These are phyloP conservation scores for Pitangus sulphuratus DNA, from an alignment of 2,797 vertebrate genomes.

Conservation along the genomic window DNA sequence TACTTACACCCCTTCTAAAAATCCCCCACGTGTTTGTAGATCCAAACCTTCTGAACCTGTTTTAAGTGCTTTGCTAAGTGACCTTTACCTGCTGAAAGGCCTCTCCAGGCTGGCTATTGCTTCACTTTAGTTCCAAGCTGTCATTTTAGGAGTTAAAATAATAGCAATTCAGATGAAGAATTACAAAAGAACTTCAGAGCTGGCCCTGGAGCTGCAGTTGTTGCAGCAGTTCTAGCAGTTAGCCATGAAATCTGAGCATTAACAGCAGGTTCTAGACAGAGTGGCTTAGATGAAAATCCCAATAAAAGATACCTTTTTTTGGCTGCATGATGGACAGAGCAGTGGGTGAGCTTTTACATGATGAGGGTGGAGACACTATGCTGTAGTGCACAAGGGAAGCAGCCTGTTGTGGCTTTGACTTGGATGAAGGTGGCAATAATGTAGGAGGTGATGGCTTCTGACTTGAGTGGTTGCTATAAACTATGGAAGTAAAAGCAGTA, in stretches of 20 bases:
- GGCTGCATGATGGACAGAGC: conserved; percentile 67
- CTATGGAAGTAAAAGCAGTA: conserved; percentile 55
- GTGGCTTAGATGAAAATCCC: conserved; percentile 23
- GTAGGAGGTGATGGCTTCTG: conserved; percentile 66
- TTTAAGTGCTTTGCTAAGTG: not conserved
- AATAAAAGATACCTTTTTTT: conserved; percentile 61
- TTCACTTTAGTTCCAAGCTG: not conserved
- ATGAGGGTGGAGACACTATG: conserved; percentile 63
- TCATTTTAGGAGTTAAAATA: not conserved
- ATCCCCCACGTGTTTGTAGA: not conserved
- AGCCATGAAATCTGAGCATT: not conserved
- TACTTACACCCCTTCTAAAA: not conserved
- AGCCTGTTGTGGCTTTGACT: conserved; percentile 63
- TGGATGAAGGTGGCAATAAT: conserved; percentile 67
- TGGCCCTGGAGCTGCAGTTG: not conserved
- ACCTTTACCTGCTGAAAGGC: not conserved
- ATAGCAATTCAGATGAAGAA: not conserved
- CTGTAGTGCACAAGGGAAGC: conserved; percentile 67
- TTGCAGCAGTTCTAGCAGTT: not conserved
- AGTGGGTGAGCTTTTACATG: conserved; percentile 65
- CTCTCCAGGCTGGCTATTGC: not conserved
- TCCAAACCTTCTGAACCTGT: not conserved
- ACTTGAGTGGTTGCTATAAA: conserved; percentile 66
- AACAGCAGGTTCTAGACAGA: not conserved
- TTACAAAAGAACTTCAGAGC: not conserved